These are phyloP conservation scores for Herpetotheres cachinnans DNA, from an alignment of 2,113 vertebrate genomes.

Conservation along the genomic window DNA sequence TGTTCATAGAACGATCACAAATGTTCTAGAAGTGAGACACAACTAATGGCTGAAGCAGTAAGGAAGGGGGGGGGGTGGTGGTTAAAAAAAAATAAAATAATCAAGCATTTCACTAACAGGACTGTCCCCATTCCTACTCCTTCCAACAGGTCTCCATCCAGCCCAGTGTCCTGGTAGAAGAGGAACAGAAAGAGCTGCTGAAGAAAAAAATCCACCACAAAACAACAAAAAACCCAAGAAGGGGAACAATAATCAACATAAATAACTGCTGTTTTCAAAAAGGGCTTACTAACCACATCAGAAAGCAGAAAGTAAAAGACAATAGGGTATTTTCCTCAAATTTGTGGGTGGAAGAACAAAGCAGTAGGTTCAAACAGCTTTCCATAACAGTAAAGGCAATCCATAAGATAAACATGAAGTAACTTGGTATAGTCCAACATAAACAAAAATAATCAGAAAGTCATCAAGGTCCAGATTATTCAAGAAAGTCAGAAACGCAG, in stretches of 20 bases:
- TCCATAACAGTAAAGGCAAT: background rate
- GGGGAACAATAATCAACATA: background rate
- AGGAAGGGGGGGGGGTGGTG: background rate
- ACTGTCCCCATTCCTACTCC: background rate
- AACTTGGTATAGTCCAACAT: background rate
- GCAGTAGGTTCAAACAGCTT: background rate
- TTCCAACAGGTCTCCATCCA: background rate
- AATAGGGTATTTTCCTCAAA: background rate
- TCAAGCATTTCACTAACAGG: background rate
- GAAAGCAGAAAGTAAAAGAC: background rate
- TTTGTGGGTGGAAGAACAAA: background rate
- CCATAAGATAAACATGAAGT: background rate
- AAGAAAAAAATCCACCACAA: background rate
- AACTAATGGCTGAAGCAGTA: background rate
- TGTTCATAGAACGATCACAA: background rate
- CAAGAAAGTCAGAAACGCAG: background rate
- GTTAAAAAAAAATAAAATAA: background rate
- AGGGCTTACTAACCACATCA: background rate
- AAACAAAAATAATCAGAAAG: background rate
- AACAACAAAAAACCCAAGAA: background rate
- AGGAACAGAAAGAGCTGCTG: background rate
- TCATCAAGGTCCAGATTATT: background rate
- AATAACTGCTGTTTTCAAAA: background rate
- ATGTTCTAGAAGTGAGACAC: background rate
- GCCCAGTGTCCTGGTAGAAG: background rate